Evolutionary conservation across 2,113 vertebrate species (phyloP), one percentile per base, ranked within the genome.

Genomic region (Campylomormyrus tamandua): DNA sequence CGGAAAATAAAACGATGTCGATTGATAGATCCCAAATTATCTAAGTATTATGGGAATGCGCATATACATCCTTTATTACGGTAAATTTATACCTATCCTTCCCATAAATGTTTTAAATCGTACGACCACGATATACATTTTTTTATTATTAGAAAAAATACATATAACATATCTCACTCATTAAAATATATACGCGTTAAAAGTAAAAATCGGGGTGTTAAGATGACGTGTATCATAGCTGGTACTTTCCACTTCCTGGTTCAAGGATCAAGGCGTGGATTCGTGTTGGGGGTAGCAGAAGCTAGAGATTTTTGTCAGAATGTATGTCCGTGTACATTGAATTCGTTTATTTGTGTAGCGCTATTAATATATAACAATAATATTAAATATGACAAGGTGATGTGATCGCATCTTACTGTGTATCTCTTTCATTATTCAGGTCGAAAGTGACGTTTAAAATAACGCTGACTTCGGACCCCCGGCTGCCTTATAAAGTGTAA

Each of bases 371-470:
- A 35, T 45, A 13, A 10, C 17, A 17, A 7, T 31, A 31, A 52
- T 52, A 1, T 52, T 31, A 31, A 52, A 83, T n/a, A 21, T 56
- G 19, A 9, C 8, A 87, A 39, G 31, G 13, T 19, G 50, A 56
- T 11, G 19, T 45, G 10, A 88, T 50, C 89, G 19, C 21, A 1
- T n/a, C 31, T 87, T 48, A 53, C 2, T 7, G 1, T 89, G 0
- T 66, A 15, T 86, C 77, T 88, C 5, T 0, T 45, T 4, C 42
- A 42, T 91, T 66, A 58, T 3, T 91, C 90, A 96, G 96, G 96
- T 96, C 96, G 89, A 96, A 96, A 94, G 96, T 96, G 89, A 96
- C 95, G 91, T 96, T 96, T 96, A 96, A 96, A 95, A 96, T 96
- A 92, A 96, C 96, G 1, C 92, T 96, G 92, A 96, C 96, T 92